A percentile compares a stretch with the other conserved stretches of the same genome.
These are phyloP conservation scores for Conger conger DNA, from an alignment of 2,113 vertebrate genomes.

Conservation along the genomic window DNA sequence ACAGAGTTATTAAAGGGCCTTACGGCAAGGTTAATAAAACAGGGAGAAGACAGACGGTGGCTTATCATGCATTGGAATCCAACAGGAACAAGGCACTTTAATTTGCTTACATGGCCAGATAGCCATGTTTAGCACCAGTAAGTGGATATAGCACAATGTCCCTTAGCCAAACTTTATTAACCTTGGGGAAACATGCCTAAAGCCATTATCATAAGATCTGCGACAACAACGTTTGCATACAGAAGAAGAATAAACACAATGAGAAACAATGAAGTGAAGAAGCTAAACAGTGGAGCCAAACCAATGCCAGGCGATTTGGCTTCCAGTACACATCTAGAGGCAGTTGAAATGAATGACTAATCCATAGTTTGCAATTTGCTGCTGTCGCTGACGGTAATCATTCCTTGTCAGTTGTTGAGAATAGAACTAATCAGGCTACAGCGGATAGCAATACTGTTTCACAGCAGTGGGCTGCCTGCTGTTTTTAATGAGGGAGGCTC, in stretches of 20 bases:
- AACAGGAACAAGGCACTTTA: not conserved
- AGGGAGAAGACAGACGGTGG: not conserved
- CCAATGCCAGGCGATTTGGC: not conserved
- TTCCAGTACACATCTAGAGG: not conserved
- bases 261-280: not conserved
- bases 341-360: not conserved
- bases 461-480: not conserved
- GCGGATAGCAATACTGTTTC: not conserved
- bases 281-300: not conserved
- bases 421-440: not conserved
- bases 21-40: not conserved
- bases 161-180: not conserved
- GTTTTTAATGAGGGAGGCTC: not conserved
- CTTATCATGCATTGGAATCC: not conserved
- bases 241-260: not conserved
- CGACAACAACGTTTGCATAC: not conserved
- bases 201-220: not conserved
- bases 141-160: not conserved
- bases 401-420: slow-evolving; percentile 8
- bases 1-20: not conserved
- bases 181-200: not conserved
- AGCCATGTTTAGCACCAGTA: not conserved
- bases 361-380: slow-evolving; percentile 3
- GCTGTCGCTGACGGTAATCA: not conserved
- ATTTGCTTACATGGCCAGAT: not conserved